These are phyloP conservation scores for Poecilus cupreus DNA, from an alignment of 2,888 invertebrate species.

Conservation along the genomic window DNA sequence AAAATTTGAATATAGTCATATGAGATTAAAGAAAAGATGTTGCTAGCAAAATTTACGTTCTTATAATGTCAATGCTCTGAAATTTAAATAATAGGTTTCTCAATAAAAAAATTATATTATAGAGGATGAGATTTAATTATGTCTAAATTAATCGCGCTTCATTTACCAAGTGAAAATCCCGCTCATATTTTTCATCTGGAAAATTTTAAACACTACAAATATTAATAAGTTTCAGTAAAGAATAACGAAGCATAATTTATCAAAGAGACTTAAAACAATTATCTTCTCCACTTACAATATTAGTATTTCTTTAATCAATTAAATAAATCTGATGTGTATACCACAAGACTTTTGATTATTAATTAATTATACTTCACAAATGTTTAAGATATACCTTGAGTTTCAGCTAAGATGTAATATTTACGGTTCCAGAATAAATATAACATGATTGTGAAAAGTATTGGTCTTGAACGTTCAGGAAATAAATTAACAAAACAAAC, in stretches of 20 bases:
- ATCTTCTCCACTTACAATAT: not conserved
- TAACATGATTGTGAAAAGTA: no score
- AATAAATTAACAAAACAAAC: not conserved
- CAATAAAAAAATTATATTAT: no score
- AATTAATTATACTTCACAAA: not conserved
- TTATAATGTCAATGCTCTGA: no score
- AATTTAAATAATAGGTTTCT: no score
- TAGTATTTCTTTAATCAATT: not conserved
- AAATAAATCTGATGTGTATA: no score
- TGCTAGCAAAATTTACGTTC: no score
- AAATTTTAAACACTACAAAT: not conserved
- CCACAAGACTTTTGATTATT: not conserved
- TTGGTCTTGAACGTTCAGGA: no score
- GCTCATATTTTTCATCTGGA: not conserved
- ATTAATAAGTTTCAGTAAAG: not conserved
- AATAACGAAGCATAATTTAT: not conserved
- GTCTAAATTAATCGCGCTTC: not conserved
- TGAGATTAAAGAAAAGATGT: not conserved
- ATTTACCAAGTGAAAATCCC: not conserved
- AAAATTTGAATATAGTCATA: conserved; percentile 1
- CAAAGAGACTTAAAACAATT: not conserved
- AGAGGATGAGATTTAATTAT: not conserved
- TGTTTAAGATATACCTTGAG: not conserved
- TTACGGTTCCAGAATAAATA: no score
- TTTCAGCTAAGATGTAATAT: not conserved